These are phyloP conservation scores for Beaufortia kweichowensis DNA, from an alignment of 2,113 vertebrate genomes.

Conservation along the genomic window DNA sequence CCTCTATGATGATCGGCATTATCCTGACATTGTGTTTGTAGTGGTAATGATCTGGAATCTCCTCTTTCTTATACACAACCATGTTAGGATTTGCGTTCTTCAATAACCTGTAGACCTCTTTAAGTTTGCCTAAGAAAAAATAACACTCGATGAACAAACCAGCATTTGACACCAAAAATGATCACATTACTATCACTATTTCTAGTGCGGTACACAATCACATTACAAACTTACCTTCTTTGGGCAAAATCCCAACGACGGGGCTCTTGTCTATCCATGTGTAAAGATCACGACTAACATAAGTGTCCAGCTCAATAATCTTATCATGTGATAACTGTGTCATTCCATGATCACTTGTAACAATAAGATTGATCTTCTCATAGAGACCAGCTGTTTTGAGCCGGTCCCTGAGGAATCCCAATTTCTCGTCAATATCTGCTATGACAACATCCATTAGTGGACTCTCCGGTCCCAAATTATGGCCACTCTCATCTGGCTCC, in stretches of 20 bases:
- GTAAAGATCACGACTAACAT: conserved; percentile 80
- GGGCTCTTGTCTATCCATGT: conserved; percentile 84
- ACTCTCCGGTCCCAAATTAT: conserved; percentile 82
- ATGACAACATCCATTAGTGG: conserved; percentile 78
- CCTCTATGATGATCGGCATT: conserved; percentile 84
- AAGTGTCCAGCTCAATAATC: conserved; percentile 85
- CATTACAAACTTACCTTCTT: conserved; percentile 76
- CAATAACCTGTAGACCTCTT: conserved; percentile 81
- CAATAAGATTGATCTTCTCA: conserved; percentile 79
- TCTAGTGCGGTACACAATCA: neutral
- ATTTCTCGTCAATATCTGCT: conserved; percentile 79
- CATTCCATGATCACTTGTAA: conserved; percentile 94
- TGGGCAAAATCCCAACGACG: conserved; percentile 83
- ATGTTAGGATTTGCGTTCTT: conserved; percentile 82
- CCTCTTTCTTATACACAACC: conserved; percentile 83
- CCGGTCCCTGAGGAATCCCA: conserved; percentile 83
- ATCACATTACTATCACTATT: neutral
- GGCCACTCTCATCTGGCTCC: conserved; percentile 85
- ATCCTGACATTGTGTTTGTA: conserved; percentile 83
- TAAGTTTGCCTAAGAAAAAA: conserved; percentile 75
- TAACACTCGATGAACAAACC: neutral
- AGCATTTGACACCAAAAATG: neutral
- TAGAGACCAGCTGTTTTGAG: conserved; percentile 80
- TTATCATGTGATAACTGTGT: conserved; percentile 79
- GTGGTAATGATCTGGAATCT: conserved; percentile 80